Evolutionary conservation across 2,113 vertebrate genomes (phyloP), one percentile per base, ranked within the genome.

Genomic region (Ammospiza caudacuta): DNA sequence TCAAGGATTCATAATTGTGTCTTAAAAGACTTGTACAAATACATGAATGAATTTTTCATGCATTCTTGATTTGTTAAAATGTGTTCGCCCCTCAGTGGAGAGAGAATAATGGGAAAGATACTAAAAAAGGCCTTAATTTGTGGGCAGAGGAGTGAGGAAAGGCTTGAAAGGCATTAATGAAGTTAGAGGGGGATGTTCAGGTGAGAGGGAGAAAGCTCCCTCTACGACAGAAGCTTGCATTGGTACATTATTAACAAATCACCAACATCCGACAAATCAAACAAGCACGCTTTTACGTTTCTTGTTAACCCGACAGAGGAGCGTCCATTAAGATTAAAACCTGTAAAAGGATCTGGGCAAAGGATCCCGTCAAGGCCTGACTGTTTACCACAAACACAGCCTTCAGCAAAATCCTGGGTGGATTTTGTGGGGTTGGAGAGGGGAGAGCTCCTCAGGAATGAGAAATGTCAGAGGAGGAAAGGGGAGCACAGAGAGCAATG

Each of bases 21-120:
- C 64, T 7, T 91, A 91, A 68, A 95, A 95, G 85, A 86, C 90
- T 94, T 92, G 59, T 91, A 90, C 90, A 96, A 95, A 95, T 91
- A 90, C 69, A 67, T 80, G 90, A 94, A 97, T 95, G 91, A 96
- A 95, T 93, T 86, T 96, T 97, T 95, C 90, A 96, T 96, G 83
- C 52, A 18, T 87, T 83, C 85, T 86, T 92, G 92, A 90, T 94
- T 87, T 83, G 80, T 88, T 94, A 68, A 92, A 89, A 94, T n/a
- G 57, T 44, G 83, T 81, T 94, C 57, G 33, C 70, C 94, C 83
- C 78, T 96, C 79, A 31, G 51, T 22, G 33, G 75, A 51, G 67
- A 64, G 75, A 51, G 79, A 92, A 93, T 92, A 93, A 88, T 58
- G 51, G 85, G 63, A 57, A 37, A 57, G 39, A 77, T 66, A 39